Evolutionary conservation across 2,888 invertebrate species (phyloP).

Genomic region (Onthophagus sagittarius): DNA sequence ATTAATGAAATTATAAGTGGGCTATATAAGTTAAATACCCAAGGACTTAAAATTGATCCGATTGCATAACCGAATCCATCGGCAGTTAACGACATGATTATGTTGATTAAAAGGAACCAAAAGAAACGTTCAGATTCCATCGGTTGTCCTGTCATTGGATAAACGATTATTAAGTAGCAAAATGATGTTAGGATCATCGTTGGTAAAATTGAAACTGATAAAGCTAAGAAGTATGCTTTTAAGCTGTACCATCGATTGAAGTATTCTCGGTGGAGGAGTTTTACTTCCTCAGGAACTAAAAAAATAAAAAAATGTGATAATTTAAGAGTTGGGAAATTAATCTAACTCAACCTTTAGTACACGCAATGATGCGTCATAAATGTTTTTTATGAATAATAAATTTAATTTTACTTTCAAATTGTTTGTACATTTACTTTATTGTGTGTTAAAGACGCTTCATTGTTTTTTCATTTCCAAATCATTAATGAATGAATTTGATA

Average conservation of each 20-base stretch:
- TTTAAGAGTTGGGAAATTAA: not conserved
- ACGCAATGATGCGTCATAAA: too few relatives aligned
- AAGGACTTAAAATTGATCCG: constrained; percentile 17
- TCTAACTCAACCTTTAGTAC: too few relatives aligned
- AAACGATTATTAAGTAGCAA: constrained; percentile 47
- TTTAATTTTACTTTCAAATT: too few relatives aligned
- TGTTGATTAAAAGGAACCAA: constrained; percentile 63
- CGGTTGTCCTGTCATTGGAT: constrained; percentile 63
- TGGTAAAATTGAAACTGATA: constrained; percentile 64
- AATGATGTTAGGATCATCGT: constrained; percentile 51
- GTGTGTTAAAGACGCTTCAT: too few relatives aligned
- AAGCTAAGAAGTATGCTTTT: constrained; percentile 67
- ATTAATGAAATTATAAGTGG: not conserved
- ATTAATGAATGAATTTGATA: too few relatives aligned
- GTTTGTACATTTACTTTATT: too few relatives aligned
- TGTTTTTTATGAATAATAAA: too few relatives aligned
- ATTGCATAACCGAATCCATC: constrained; percentile 59
- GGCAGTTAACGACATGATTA: constrained; percentile 64
- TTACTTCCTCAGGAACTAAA: constrained; percentile 70
- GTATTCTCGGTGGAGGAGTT: constrained; percentile 67
- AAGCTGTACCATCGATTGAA: constrained; percentile 76
- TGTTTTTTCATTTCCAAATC: too few relatives aligned
- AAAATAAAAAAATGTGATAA: constrained; percentile 35
- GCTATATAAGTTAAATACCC: constrained; percentile 19
- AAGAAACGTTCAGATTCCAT: constrained; percentile 58